These are phyloP conservation scores for Lepidurus packardi DNA, from an alignment of 1,140 invertebrate genomes.

Conservation along the genomic window DNA sequence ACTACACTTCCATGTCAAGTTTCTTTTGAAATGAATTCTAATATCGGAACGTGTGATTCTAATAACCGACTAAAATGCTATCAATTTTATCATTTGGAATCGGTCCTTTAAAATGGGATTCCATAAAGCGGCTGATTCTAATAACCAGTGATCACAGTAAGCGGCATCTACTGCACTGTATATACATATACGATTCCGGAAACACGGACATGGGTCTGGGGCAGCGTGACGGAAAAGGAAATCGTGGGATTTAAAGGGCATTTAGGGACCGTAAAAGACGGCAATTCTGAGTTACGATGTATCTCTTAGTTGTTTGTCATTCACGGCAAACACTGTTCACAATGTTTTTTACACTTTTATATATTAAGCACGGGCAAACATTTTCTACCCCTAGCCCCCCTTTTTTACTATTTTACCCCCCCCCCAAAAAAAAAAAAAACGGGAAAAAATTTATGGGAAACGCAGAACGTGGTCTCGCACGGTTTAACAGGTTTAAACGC, in stretches of 20 bases:
- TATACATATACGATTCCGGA: neutral
- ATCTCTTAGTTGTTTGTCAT: neutral
- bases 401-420: neutral
- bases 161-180: neutral
- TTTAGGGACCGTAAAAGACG: neutral
- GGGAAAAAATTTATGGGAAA: conserved; percentile 19
- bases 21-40: no score
- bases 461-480: conserved; percentile 9
- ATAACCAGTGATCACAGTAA: no score
- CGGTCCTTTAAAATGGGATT: no score
- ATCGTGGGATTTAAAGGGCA: conserved; percentile 10
- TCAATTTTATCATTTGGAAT: no score
- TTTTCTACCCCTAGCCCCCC: neutral
- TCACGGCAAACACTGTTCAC: conserved; percentile 9
- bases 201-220: neutral
- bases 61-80: no score
- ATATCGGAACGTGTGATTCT: no score
- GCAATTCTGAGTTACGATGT: neutral
- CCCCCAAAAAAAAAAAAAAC: no score
- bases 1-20: no score
- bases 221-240: conserved; percentile 1
- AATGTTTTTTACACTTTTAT: neutral
- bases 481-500: conserved; percentile 11
- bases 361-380: no score
- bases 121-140: no score